phyloP scores from a whole-genome alignment of 2,797 vertebrate species.

The Acanthurus tractus region DNA sequence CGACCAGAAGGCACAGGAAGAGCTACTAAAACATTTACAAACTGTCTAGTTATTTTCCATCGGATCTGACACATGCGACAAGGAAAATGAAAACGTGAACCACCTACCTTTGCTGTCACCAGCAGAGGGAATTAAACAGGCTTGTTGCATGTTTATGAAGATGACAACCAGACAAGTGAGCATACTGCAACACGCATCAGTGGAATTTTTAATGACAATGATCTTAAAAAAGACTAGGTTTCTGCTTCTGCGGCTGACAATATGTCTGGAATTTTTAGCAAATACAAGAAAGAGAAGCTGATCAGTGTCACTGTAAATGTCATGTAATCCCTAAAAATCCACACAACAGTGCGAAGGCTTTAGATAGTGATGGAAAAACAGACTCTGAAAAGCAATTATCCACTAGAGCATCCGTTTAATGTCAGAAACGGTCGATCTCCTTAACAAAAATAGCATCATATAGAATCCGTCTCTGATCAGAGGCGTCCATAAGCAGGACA shows the following conservation, averaged over 20 bases:
- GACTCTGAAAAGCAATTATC: neutral
- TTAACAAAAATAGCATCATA: too few species aligned
- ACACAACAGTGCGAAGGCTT: conserved; percentile 11
- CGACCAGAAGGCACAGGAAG: conserved; percentile 13
- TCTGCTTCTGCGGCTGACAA: conserved; percentile 8
- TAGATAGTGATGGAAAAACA: conserved; percentile 2
- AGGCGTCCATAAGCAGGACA: too few species aligned
- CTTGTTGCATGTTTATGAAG: conserved; percentile 14
- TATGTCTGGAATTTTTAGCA: conserved; percentile 36
- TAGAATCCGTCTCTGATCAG: too few species aligned
- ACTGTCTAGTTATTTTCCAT: conserved; percentile 15
- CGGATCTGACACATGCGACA: conserved; percentile 37
- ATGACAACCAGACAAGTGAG: conserved; percentile 27
- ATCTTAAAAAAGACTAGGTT: conserved; percentile 40
- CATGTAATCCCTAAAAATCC: too few species aligned
- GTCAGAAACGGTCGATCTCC: neutral
- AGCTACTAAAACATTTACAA: conserved; percentile 39
- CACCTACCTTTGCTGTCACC: conserved; percentile 20
- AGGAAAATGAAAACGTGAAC: conserved; percentile 24
- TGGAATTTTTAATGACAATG: conserved; percentile 16
- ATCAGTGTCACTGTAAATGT: too few species aligned
- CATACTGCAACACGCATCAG: neutral
- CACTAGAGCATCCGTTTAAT: neutral
- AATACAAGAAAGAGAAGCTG: conserved; percentile 12
- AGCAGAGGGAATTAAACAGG: conserved; percentile 27